Conservation (phyloP, 2,113 vertebrate species). For the Callithrix jacchus region DNA sequence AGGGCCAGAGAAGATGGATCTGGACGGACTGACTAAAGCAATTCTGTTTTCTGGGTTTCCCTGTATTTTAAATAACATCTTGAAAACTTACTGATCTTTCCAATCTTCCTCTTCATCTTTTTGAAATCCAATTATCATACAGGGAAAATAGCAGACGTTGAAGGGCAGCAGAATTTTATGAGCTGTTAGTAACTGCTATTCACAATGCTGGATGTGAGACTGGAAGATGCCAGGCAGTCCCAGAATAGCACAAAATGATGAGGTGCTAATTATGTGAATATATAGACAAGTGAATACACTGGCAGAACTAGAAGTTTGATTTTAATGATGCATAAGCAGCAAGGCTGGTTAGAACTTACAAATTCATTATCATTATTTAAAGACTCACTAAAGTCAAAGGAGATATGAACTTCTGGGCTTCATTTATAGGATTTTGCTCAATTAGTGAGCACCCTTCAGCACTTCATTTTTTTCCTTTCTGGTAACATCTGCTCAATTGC, state of each 20-base stretch:
- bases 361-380: conserved; percentile 57
- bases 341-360: conserved; percentile 42
- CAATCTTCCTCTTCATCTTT: not conserved
- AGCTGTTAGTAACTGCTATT: conserved; percentile 34
- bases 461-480: not conserved
- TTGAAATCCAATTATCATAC: conserved; percentile 16
- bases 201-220: conserved; percentile 6
- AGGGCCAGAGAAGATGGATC: not conserved
- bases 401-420: conserved; percentile 36
- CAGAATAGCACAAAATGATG: conserved; percentile 44
- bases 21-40: not conserved
- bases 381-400: conserved; percentile 47
- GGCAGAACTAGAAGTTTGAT: conserved; percentile 62
- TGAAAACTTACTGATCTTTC: not conserved
- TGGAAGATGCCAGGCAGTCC: not conserved
- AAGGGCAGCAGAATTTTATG: conserved; percentile 30
- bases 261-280: conserved; percentile 56
- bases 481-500: conserved; percentile 56
- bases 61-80: not conserved
- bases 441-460: conserved; percentile 36
- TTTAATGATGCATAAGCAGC: conserved; percentile 64
- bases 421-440: conserved; percentile 60
- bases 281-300: conserved; percentile 15
- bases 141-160: not conserved
- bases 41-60: not conserved